phyloP scores from a whole-genome alignment of 2,888 invertebrate species.

The Altica lythri region DNA sequence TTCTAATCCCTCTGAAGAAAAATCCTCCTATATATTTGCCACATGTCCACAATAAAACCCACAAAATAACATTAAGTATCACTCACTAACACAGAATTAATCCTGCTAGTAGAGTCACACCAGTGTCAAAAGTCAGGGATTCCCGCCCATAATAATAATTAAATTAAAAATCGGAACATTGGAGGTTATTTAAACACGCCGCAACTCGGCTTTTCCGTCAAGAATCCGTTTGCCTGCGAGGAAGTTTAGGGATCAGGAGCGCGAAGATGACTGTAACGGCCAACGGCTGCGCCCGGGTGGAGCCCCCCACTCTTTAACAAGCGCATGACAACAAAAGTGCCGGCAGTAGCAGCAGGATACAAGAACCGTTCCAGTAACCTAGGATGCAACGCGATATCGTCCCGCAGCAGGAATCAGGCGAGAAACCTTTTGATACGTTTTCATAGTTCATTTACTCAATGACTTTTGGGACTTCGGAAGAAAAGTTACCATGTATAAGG shows the following conservation, averaged over 20 bases:
- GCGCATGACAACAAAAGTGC: constrained; percentile 41
- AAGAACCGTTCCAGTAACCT: constrained; percentile 15
- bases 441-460: too few relatives aligned
- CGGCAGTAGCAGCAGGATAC: constrained; percentile 13
- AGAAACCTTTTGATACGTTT: constrained; percentile 28
- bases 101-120: constrained; percentile 4
- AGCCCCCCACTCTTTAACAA: constrained; percentile 55
- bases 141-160: too few relatives aligned
- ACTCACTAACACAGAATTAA: constrained; percentile 30
- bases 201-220: constrained; percentile 23
- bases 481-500: too few relatives aligned
- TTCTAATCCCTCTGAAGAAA: constrained; percentile 22
- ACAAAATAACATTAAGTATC: constrained; percentile 25
- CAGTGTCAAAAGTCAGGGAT: too few relatives aligned
- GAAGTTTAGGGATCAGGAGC: constrained; percentile 44
- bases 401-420: constrained; percentile 15
- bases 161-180: constrained; percentile 16
- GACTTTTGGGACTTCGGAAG: too few relatives aligned
- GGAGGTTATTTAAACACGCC: constrained; percentile 22
- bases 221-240: constrained; percentile 17
- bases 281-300: constrained; percentile 57
- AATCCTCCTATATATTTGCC: constrained; percentile 7
- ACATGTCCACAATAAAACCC: constrained; percentile 31
- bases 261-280: constrained; percentile 52
- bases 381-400: constrained; percentile 41